phyloP scores from a whole-genome alignment of 2,888 invertebrate species.

The Germaria angustata region DNA sequence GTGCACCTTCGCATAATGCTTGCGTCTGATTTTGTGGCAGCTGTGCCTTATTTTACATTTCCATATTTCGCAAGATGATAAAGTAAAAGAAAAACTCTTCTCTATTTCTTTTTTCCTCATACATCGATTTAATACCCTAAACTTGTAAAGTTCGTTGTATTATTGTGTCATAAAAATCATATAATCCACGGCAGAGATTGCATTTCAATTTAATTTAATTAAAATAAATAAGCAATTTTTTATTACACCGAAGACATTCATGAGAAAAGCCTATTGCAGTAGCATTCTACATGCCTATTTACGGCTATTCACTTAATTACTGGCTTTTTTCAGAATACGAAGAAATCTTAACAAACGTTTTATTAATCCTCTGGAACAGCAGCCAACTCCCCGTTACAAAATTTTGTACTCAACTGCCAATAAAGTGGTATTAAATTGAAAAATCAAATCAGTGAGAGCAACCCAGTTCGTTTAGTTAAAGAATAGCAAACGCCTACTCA shows the following conservation, averaged over 20 bases:
- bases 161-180: slow-evolving; percentile 48
- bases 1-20: too few species aligned
- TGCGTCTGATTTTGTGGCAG: too few species aligned
- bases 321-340: slow-evolving; percentile 13
- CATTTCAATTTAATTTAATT: slow-evolving; percentile 60
- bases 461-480: slow-evolving; percentile 30
- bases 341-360: slow-evolving; percentile 49
- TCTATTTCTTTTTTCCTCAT: neutral
- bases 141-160: neutral
- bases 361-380: slow-evolving; percentile 26
- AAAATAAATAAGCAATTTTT: slow-evolving; percentile 45
- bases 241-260: slow-evolving; percentile 37
- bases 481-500: slow-evolving; percentile 54
- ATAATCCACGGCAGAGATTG: slow-evolving; percentile 53
- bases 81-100: neutral
- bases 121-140: slow-evolving; percentile 5
- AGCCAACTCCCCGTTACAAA: slow-evolving; percentile 36
- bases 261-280: slow-evolving; percentile 4
- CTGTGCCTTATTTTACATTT: too few species aligned
- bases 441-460: slow-evolving; percentile 17
- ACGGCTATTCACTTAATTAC: slow-evolving; percentile 54
- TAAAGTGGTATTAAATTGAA: slow-evolving; percentile 47
- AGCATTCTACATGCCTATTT: slow-evolving; percentile 45
- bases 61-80: too few species aligned
- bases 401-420: slow-evolving; percentile 24